Conservation (phyloP, 2,888 invertebrate genomes). For the Drosophila pseudotakahashii region DNA sequence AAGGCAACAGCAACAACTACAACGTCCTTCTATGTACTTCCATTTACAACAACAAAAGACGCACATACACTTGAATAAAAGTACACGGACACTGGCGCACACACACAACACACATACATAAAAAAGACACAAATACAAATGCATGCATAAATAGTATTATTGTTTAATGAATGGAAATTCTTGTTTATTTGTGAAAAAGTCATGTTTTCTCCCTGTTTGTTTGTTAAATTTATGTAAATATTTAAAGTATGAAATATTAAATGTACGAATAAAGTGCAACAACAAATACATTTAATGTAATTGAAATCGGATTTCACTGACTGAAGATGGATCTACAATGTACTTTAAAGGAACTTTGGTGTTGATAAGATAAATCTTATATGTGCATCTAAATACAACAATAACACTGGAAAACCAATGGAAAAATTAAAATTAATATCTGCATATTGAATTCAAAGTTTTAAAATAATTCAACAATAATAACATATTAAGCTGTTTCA, state of each 20-base stretch:
- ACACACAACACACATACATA: slow-evolving; percentile 29
- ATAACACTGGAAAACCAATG: too few species aligned
- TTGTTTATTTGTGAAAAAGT: slow-evolving; percentile 81
- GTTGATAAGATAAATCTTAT: too few species aligned
- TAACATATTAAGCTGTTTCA: too few species aligned
- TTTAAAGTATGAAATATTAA: slow-evolving; percentile 81
- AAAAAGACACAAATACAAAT: slow-evolving; percentile 69
- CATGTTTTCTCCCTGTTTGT: slow-evolving; percentile 79
- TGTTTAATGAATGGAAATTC: slow-evolving; percentile 80
- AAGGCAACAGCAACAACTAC: slow-evolving; percentile 26
- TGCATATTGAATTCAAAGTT: too few species aligned
- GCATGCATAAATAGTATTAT: slow-evolving; percentile 78
- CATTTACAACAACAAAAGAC: slow-evolving; percentile 46
- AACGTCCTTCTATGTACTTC: slow-evolving; percentile 77
- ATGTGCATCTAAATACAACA: too few species aligned
- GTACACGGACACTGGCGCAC: slow-evolving; percentile 34
- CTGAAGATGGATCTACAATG: neutral
- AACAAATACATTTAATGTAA: slow-evolving; percentile 81
- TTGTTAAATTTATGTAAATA: slow-evolving; percentile 80
- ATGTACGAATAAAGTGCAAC: slow-evolving; percentile 82
- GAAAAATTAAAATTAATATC: too few species aligned
- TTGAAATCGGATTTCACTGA: slow-evolving; percentile 21
- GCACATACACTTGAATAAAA: slow-evolving; percentile 23
- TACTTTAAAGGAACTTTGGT: neutral
- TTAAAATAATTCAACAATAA: too few species aligned